A percentile compares a stretch with the other conserved stretches of the same genome.
Conservation (phyloP, 2,113 vertebrate species). For the Poeciliopsis turrubarensis region DNA sequence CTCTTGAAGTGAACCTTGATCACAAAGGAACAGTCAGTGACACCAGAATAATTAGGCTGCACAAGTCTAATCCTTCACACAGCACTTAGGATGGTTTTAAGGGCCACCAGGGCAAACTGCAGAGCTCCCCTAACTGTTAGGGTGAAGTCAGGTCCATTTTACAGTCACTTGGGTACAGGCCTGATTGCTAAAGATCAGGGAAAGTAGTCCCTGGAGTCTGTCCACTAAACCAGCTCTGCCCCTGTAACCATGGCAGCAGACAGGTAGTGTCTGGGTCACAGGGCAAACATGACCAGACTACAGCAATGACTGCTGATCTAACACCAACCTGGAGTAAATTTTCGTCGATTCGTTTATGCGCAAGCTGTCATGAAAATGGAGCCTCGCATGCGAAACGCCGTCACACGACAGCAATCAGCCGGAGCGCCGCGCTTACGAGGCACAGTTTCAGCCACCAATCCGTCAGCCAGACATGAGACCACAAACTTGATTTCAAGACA, state of each 20-base stretch:
- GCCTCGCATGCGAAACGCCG: too few species aligned
- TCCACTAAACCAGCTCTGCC: constrained; percentile 76
- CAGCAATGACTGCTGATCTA: constrained; percentile 66
- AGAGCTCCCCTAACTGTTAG: constrained; percentile 54
- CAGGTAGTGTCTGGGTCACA: constrained; percentile 81
- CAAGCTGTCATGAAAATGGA: background rate
- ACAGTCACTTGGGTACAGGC: constrained; percentile 63
- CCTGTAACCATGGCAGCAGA: constrained; percentile 79
- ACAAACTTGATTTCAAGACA: background rate
- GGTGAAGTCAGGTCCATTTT: constrained; percentile 66
- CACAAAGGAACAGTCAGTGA: constrained; percentile 65
- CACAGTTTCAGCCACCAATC: background rate
- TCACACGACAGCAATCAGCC: background rate
- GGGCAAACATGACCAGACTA: constrained; percentile 74
- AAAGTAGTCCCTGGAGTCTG: constrained; percentile 78
- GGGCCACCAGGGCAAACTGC: constrained; percentile 63
- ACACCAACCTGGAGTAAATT: constrained; percentile 40
- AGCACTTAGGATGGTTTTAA: constrained; percentile 73
- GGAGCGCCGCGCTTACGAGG: background rate
- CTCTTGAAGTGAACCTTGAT: constrained; percentile 58
- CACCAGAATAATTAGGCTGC: constrained; percentile 68
- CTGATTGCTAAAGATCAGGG: constrained; percentile 69
- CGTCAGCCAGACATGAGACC: too few species aligned
- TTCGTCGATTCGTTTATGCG: background rate
- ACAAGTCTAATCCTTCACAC: constrained; percentile 67